These are phyloP conservation scores for Eupithecia pulchellata DNA, from an alignment of 2,888 invertebrate species.

Conservation along the genomic window DNA sequence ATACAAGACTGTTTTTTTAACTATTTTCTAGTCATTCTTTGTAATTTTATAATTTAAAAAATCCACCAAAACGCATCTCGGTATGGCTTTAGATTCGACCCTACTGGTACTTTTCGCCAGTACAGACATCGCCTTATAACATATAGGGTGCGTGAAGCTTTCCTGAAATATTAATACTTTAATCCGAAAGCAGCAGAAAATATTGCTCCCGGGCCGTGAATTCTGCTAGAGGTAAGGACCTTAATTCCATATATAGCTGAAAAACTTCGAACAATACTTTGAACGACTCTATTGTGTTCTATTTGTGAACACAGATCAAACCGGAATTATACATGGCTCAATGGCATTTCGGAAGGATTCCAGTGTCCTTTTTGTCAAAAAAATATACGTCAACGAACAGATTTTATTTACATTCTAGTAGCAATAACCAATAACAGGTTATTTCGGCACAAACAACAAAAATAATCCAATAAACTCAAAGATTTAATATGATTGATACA, in stretches of 20 bases:
- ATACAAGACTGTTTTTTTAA: background rate
- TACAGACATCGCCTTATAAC: slow-evolving; percentile 14
- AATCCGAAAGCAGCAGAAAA: slow-evolving; percentile 39
- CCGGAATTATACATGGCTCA: background rate
- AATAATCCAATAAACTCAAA: background rate
- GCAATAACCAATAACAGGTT: background rate
- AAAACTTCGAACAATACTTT: slow-evolving; percentile 22
- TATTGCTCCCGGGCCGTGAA: slow-evolving; percentile 26
- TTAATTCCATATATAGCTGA: slow-evolving; percentile 28
- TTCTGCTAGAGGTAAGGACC: slow-evolving; percentile 11
- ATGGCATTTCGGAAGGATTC: background rate
- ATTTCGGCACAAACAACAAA: background rate
- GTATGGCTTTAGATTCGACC: background rate
- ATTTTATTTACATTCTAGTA: background rate
- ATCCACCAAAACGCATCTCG: background rate
- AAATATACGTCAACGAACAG: background rate
- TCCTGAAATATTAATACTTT: slow-evolving; percentile 36
- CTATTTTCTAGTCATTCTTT: too few relatives aligned
- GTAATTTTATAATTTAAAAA: background rate
- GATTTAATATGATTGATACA: background rate
- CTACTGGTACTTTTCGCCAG: background rate
- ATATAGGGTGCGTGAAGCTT: slow-evolving; percentile 31
- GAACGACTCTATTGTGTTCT: background rate
- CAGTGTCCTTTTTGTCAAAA: background rate
- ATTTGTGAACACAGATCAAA: background rate